Evolutionary conservation across 2,113 vertebrate genomes (phyloP).

Genomic region (Alethe castanea): DNA sequence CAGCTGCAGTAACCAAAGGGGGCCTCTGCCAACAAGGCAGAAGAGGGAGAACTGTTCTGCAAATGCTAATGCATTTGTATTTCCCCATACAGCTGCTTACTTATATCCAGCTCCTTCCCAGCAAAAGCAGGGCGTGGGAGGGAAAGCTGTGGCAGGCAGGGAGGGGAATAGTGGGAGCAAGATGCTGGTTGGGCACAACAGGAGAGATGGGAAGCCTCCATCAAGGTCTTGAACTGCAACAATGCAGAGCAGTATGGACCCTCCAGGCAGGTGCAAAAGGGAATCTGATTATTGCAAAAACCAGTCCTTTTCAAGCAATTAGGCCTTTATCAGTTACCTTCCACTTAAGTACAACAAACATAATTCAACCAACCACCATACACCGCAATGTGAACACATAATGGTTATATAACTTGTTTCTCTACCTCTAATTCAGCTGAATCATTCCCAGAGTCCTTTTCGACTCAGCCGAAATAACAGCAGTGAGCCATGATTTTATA

Average conservation of each 20-base stretch:
- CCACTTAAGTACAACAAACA: background rate
- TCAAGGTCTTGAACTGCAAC: background rate
- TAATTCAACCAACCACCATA: background rate
- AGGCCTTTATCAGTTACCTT: background rate
- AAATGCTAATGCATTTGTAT: background rate
- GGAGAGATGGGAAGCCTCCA: fast-evolving
- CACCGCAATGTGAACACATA: no score
- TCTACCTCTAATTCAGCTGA: background rate
- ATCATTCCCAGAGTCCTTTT: background rate
- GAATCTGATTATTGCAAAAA: background rate
- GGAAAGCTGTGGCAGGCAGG: background rate
- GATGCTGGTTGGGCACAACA: fast-evolving
- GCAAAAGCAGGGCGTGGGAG: background rate
- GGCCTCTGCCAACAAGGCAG: background rate
- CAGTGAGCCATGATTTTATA: background rate
- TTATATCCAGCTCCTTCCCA: background rate
- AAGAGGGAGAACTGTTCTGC: background rate
- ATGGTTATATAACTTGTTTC: no score
- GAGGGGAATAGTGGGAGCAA: background rate
- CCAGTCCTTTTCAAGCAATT: background rate
- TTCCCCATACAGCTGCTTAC: background rate
- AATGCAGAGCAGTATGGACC: no score
- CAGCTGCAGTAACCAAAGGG: background rate
- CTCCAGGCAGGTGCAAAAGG: no score
- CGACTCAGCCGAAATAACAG: background rate